Percentiles rank a stretch among this genome's conserved stretches.
Conservation (phyloP, 2,888 invertebrate species). For the Drosophila lutescens region DNA sequence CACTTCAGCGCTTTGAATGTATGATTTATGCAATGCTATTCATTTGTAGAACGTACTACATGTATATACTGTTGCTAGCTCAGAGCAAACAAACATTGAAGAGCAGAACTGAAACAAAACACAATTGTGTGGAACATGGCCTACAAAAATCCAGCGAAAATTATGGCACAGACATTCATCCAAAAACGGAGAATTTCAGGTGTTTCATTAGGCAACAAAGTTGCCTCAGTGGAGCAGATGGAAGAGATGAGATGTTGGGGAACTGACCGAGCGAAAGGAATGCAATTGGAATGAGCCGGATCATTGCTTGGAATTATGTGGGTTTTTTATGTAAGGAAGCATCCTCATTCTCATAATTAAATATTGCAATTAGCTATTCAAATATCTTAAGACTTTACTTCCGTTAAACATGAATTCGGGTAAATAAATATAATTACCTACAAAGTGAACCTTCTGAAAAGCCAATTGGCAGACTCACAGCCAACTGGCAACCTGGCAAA, state of each 20-base stretch:
- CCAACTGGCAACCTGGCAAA: slow-evolving; percentile 30
- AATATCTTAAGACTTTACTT: neutral
- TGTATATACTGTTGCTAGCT: neutral
- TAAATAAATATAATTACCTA: slow-evolving; percentile 10
- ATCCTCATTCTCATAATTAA: too few relatives aligned
- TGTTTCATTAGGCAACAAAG: slow-evolving; percentile 39
- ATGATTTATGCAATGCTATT: slow-evolving; percentile 47
- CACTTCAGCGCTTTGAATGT: slow-evolving; percentile 26
- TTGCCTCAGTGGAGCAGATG: slow-evolving; percentile 39
- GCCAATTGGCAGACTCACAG: slow-evolving; percentile 14
- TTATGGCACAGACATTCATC: slow-evolving; percentile 44
- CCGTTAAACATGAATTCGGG: neutral
- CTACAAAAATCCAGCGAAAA: slow-evolving; percentile 50
- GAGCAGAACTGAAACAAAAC: neutral
- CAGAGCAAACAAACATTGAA: slow-evolving; percentile 31
- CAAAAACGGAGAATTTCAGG: slow-evolving; percentile 32
- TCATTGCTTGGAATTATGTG: slow-evolving; percentile 9
- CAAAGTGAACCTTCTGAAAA: slow-evolving; percentile 6
- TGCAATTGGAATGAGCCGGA: slow-evolving; percentile 10
- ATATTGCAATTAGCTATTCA: too few relatives aligned
- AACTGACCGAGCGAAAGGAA: slow-evolving; percentile 17
- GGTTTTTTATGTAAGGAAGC: too few relatives aligned
- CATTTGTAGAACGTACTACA: neutral
- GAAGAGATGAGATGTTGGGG: neutral
- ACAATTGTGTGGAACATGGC: slow-evolving; percentile 44